A percentile compares a stretch with the other conserved stretches of the same genome.
Evolutionary conservation across 2,113 vertebrate species (phyloP).

Genomic region (Psephotus haematonotus): DNA sequence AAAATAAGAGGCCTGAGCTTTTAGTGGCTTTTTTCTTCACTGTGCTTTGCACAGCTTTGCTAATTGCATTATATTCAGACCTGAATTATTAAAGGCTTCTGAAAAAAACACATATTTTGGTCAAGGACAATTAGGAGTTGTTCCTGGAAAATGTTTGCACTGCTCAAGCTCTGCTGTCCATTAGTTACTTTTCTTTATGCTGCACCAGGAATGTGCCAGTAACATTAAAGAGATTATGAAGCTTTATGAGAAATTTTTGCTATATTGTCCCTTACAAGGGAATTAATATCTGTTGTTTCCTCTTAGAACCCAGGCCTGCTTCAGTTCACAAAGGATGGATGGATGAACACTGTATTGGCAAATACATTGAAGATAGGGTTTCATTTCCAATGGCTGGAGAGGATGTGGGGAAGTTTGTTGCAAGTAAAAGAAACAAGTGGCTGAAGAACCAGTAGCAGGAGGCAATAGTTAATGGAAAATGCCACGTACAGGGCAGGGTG

Average conservation of each 20-base stretch:
- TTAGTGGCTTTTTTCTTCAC: not conserved
- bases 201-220: not conserved
- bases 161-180: not conserved
- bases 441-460: fast-evolving
- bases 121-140: not conserved
- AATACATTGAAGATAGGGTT: not conserved
- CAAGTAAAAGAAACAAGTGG: not conserved
- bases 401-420: fast-evolving
- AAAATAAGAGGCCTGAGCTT: not conserved
- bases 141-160: not conserved
- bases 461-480: not conserved
- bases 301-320: not conserved
- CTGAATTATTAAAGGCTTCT: constrained; percentile 8
- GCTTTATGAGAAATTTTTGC: not conserved
- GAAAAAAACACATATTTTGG: not conserved
- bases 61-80: not conserved
- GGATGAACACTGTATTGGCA: not conserved
- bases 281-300: not conserved
- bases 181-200: not conserved
- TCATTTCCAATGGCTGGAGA: not conserved
- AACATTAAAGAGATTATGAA: not conserved
- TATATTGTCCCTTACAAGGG: not conserved
- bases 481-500: not conserved
- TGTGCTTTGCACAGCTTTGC: not conserved
- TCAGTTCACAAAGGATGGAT: not conserved